Evolutionary conservation across 2,888 invertebrate genomes (phyloP), one percentile per base, ranked within the genome.

Genomic region (Drosophila quinaria): DNA sequence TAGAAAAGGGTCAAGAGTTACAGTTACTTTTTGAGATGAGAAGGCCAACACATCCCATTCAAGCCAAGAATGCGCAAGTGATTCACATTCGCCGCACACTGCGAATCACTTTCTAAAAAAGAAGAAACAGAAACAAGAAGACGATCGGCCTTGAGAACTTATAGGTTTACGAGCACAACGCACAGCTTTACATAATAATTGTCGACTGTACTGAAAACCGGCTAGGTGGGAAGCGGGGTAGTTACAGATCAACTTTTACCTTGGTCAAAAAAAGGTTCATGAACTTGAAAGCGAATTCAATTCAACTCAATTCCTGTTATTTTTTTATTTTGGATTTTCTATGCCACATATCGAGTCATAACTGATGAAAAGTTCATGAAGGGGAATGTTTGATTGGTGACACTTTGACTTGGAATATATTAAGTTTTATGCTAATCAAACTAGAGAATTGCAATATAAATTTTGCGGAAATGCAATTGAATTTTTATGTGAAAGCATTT

Each of bases 241-340:
- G 71, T 44, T 50, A 67, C 72, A 65, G 67, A 78, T 84, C 89
- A 88, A 83, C 84, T 84, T 84, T 84, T 84, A 84, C 88, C 77
- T 70, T 66, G 46, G 17, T n/a, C 51, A 58, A 67, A 22, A 22
- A 22, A 66, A 46, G 71, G 84, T 51, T 84, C 78, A 58, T 89
- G 89, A 85, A 89, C 85, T 87, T 77, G 73, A 58, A 54, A 54
- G 10, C 6, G 19, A 29, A 29, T 8, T 29, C 29, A 13, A 44
- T 6, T 33, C 17, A 31, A 13, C 17, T n/a, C 3, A 54, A 44
- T 35, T 37, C 37, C 37, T 51, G 51, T 51, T 35, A 35, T n/a
- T 29, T 19, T 13, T 11, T 44, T 13, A 13, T 11, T 42, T 42
- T 19, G 5, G 0, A 25, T 15, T 22, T 35, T 8, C 22, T 8